phyloP scores from a whole-genome alignment of 2,888 invertebrate species.

The Agrochola macilenta region DNA sequence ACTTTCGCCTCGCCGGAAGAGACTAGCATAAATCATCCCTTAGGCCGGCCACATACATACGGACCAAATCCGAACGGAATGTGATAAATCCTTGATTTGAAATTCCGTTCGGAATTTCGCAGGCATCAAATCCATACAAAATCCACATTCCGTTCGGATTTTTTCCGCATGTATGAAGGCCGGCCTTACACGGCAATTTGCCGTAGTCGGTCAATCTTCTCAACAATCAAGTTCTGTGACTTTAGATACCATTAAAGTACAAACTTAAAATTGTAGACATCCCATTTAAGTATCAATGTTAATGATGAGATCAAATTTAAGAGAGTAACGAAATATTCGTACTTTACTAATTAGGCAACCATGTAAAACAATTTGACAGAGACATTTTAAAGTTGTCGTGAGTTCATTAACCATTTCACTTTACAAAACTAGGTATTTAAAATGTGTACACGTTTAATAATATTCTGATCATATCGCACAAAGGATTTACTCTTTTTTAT shows the following conservation, averaged over 20 bases:
- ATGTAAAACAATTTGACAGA: too few species aligned
- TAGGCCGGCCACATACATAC: too few species aligned
- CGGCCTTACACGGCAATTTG: background rate
- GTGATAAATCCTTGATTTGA: too few species aligned
- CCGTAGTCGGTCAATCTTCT: background rate
- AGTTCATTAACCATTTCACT: background rate
- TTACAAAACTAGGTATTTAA: constrained; percentile 7
- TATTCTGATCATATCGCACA: constrained; percentile 41
- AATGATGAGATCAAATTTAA: constrained; percentile 6
- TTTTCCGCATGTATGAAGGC: too few species aligned
- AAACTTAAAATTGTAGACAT: constrained; percentile 34
- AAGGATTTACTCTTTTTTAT: constrained; percentile 29
- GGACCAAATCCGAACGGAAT: too few species aligned
- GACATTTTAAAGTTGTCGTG: constrained; percentile 2
- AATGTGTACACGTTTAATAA: constrained; percentile 20
- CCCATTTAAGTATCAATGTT: constrained; percentile 8
- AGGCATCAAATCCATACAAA: too few species aligned
- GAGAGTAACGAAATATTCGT: background rate
- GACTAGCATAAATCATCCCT: background rate
- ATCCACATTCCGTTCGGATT: too few species aligned
- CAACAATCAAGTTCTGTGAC: constrained; percentile 2
- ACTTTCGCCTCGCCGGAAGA: background rate
- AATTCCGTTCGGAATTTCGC: too few species aligned
- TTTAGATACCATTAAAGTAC: constrained; percentile 37
- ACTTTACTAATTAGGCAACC: background rate